Conservation (phyloP, 2,888 invertebrate species). For the Microplitis deprimator region DNA sequence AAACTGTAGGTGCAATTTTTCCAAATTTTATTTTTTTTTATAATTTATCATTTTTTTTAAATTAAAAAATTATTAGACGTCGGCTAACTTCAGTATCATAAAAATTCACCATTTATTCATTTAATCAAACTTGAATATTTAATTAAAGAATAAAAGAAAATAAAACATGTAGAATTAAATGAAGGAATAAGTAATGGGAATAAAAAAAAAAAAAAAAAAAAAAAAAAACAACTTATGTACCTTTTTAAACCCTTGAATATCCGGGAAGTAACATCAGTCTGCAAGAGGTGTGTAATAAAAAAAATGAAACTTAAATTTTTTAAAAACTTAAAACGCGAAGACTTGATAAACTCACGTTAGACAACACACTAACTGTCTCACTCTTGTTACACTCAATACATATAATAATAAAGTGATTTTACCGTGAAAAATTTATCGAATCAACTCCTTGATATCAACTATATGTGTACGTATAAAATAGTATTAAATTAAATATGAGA, state of each 20-base stretch:
- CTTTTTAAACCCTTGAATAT: constrained; percentile 10
- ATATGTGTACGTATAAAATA: not conserved
- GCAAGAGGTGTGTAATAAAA: not conserved
- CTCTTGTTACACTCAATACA: not conserved
- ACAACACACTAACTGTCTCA: not conserved
- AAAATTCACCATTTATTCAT: not conserved
- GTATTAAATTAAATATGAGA: too few species aligned
- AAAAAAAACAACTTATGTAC: not conserved
- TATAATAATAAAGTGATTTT: not conserved
- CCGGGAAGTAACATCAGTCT: constrained; percentile 7
- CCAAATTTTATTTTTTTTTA: too few species aligned
- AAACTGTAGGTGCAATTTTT: too few species aligned
- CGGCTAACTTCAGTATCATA: too few species aligned
- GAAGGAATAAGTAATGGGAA: not conserved
- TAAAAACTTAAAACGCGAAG: too few species aligned
- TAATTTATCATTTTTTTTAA: too few species aligned
- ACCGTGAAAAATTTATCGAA: constrained; percentile 5
- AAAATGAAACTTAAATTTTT: not conserved
- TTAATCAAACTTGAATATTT: not conserved
- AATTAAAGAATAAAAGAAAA: not conserved
- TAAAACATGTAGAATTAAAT: not conserved
- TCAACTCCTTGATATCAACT: not conserved
- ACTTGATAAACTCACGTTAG: not conserved
- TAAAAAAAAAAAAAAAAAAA: not conserved
- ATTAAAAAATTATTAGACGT: too few species aligned